Evolutionary conservation across 2,888 invertebrate genomes (phyloP), one percentile per base, ranked within the genome.

Genomic region (Galerucella nymphaeae): DNA sequence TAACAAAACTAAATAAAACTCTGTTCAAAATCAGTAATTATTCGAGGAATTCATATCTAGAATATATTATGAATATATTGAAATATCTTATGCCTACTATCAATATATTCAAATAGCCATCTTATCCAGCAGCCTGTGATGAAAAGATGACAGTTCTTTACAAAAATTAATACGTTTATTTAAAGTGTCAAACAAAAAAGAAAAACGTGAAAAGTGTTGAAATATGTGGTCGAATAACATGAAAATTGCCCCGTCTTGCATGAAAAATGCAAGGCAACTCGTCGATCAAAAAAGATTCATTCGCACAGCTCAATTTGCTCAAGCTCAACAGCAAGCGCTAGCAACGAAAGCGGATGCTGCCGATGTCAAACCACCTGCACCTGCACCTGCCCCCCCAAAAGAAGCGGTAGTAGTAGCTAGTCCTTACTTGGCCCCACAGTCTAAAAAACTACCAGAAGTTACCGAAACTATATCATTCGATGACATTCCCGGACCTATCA

Each of bases 401-500:
- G 61, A 62, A 42, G 42, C 16, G 2, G 41, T 18, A 11, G 42
- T 62, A 18, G 42, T 42, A 18, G 45, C 70, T 2, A 70, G 18
- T 13, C 2, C 57, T 9, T 70, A 57, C 57, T 63, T 70, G 10
- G 2, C 42, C 18, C 30, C 23, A 13, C 23, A 23, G 13, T 2
- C 30, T 58, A 58, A 30, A 58, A 58, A 42, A 11, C n/a, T 41
- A 11, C 61, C 38, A 10, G 16, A 18, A 14, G 53, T 53, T 16
- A 55, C 62, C 3, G 70, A 73, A 55, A 66, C 75, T 0, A 74
- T 76, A 9, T 70, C 90, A 0, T 92, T 92, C 81, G 91, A 92
- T 75, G 90, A 91, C 0, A 89, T 92, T 20, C 92, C 92, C 0
- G 92, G 92, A 0, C 92, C 92, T 0, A 87, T 87, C 70, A 81